Evolutionary conservation across 2,797 vertebrate genomes (phyloP).

Genomic region (Squalus acanthias): DNA sequence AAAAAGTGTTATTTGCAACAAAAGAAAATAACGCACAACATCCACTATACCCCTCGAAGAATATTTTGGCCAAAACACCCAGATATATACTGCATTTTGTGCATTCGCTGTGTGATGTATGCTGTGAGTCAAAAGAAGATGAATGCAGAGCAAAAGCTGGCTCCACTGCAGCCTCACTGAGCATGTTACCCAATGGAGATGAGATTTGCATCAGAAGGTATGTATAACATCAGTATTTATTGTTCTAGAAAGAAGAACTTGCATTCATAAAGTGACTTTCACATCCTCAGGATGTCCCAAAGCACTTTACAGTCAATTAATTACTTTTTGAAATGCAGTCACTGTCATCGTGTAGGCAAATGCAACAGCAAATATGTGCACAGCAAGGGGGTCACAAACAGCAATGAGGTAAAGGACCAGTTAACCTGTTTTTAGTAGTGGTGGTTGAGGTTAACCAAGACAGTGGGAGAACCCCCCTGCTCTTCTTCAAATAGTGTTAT

Average conservation of each 20-base stretch:
- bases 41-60: not conserved
- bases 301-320: not conserved
- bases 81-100: not conserved
- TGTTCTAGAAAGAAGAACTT: not conserved
- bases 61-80: not conserved
- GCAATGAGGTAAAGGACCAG: too few relatives aligned
- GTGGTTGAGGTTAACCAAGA: not conserved
- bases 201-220: not conserved
- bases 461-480: not conserved
- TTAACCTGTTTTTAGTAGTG: not conserved
- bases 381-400: not conserved
- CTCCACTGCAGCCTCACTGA: not conserved
- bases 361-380: not conserved
- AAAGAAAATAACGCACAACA: not conserved
- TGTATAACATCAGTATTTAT: not conserved
- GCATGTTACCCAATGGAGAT: not conserved
- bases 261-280: not conserved
- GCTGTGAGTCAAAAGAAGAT: not conserved
- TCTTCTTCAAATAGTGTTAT: not conserved
- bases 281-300: not conserved
- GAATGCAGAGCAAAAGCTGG: not conserved
- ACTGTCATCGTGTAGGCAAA: not conserved
- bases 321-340: not conserved
- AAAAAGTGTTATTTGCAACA: not conserved
- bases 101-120: not conserved